A percentile compares a stretch with the other conserved stretches of the same genome.
phyloP scores from a whole-genome alignment of 2,888 invertebrate genomes.

The Bedellia somnulentella region DNA sequence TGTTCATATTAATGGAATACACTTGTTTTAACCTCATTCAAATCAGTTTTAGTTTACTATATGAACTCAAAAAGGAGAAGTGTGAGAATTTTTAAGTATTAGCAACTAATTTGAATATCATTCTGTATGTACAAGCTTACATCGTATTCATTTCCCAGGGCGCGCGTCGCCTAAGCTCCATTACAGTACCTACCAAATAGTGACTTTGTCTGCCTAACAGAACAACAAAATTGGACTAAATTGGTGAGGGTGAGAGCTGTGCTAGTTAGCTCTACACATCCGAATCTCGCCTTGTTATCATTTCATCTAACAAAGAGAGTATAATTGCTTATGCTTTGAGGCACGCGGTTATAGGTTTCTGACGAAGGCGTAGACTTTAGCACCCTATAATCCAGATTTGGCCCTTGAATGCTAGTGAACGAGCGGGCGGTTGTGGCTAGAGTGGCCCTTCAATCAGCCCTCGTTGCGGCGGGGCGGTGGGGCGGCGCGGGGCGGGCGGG shows the following conservation, averaged over 20 bases:
- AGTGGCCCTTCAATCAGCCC: conserved; percentile 60
- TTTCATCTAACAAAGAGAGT: no score
- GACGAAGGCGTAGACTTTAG: conserved; percentile 55
- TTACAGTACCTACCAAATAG: no score
- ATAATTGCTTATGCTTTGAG: no score
- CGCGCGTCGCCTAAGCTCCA: conserved; percentile 59
- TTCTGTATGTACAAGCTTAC: conserved; percentile 52
- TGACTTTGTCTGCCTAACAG: no score
- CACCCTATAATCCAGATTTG: conserved; percentile 58
- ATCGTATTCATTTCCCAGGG: conserved; percentile 59
- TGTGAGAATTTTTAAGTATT: conserved; percentile 55
- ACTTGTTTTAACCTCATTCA: no score
- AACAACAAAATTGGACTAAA: no score
- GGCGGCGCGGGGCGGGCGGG: conserved; percentile 17
- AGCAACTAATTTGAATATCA: conserved; percentile 60
- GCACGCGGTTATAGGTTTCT: conserved; percentile 54
- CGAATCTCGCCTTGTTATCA: no score
- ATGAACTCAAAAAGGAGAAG: no score
- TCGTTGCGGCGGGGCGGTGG: conserved; percentile 16
- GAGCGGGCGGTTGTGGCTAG: conserved; percentile 56
- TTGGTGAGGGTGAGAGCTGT: no score
- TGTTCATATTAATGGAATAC: no score
- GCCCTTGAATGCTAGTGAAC: conserved; percentile 56
- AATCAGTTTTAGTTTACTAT: no score
- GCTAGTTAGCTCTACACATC: no score